Conservation (phyloP, 2,888 invertebrate genomes). For the Alitta virens region DNA sequence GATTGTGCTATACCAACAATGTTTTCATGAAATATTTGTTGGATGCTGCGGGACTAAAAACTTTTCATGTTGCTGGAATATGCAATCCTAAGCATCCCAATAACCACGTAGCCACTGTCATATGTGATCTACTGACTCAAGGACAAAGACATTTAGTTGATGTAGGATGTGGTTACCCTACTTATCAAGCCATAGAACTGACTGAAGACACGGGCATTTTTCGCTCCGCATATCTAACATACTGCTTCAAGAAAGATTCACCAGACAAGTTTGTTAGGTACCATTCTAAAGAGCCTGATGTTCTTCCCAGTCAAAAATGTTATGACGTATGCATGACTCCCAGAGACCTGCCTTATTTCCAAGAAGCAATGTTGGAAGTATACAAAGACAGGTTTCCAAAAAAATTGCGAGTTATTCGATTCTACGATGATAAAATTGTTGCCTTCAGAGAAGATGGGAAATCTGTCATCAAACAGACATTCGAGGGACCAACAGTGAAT, state of each 20-base stretch:
- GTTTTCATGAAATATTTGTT: conserved; percentile 7
- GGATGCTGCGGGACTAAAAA: background rate
- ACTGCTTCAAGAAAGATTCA: background rate
- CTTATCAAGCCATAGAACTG: conserved; percentile 4
- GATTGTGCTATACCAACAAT: conserved; percentile 12
- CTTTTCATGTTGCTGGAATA: background rate
- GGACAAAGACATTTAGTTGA: background rate
- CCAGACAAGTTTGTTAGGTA: background rate
- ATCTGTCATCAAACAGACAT: too few relatives aligned
- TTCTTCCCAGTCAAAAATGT: background rate
- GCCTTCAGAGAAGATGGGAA: background rate
- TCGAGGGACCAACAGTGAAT: too few relatives aligned
- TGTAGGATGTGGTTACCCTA: conserved; percentile 10
- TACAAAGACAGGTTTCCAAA: conserved; percentile 9
- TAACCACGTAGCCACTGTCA: conserved; percentile 7
- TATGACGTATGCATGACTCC: background rate
- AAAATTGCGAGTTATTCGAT: background rate
- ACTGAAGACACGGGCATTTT: background rate
- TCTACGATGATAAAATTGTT: background rate
- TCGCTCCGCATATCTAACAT: background rate
- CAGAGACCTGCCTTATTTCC: background rate
- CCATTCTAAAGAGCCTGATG: background rate
- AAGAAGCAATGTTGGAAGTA: conserved; percentile 8
- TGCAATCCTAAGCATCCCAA: conserved; percentile 10
- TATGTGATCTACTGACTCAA: background rate